Percentiles rank a stretch among this genome's conserved stretches.
These are phyloP conservation scores for Achatina immaculata DNA, from an alignment of 1,140 invertebrate species.

Conservation along the genomic window DNA sequence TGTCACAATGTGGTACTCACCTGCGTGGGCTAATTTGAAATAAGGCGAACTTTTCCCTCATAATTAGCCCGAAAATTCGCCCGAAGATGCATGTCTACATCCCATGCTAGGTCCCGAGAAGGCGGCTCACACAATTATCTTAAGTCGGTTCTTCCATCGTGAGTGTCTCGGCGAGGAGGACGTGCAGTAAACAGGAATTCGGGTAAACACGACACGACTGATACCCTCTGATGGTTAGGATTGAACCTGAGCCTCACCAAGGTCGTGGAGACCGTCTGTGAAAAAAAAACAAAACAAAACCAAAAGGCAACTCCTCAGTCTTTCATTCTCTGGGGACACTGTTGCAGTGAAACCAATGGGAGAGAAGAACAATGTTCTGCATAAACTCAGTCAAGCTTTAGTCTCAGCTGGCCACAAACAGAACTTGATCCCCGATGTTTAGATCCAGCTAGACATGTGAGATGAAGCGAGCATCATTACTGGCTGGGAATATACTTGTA, in stretches of 20 bases:
- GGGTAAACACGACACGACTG: too few relatives aligned
- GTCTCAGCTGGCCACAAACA: not conserved
- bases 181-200: too few relatives aligned
- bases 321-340: not conserved
- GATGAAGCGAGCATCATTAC: conserved; percentile 7
- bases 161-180: not conserved
- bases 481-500: not conserved
- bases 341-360: not conserved
- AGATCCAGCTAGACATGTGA: conserved; percentile 3
- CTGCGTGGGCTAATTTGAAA: conserved; percentile 19
- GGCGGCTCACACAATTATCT: not conserved
- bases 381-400: not conserved
- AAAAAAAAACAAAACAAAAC: too few relatives aligned
- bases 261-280: too few relatives aligned
- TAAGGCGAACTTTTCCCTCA: conserved; percentile 15
- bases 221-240: too few relatives aligned
- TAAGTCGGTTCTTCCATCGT: conserved; percentile 1
- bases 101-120: conserved; percentile 16
- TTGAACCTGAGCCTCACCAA: too few relatives aligned
- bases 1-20: conserved; percentile 1
- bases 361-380: not conserved
- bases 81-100: conserved; percentile 19
- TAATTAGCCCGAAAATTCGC: conserved; percentile 12
- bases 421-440: not conserved
- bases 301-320: not conserved